These are phyloP conservation scores for Oreonectes daqikongensis DNA, from an alignment of 2,797 vertebrate genomes.

Conservation along the genomic window DNA sequence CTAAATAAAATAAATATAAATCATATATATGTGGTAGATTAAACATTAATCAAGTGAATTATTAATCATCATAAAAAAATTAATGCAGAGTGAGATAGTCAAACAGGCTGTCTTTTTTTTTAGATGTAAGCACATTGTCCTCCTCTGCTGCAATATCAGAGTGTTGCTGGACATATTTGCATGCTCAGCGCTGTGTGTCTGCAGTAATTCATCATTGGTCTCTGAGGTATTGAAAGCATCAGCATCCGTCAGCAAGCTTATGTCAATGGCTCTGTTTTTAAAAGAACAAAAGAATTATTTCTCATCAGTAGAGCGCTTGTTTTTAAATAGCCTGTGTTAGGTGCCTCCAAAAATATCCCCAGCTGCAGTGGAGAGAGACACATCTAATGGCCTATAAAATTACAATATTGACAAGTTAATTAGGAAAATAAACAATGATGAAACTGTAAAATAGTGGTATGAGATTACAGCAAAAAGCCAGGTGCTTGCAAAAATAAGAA, in stretches of 20 bases:
- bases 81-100: constrained; percentile 75
- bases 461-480: constrained; percentile 14
- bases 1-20: not conserved
- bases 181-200: constrained; percentile 83
- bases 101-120: constrained; percentile 43
- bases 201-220: constrained; percentile 83
- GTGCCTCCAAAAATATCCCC: constrained; percentile 38
- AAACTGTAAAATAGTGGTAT: constrained; percentile 10
- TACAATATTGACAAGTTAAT: constrained; percentile 23
- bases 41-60: constrained; percentile 41
- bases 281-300: constrained; percentile 61
- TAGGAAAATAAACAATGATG: constrained; percentile 25
- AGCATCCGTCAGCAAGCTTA: constrained; percentile 79
- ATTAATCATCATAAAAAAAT: constrained; percentile 45
- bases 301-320: constrained; percentile 54
- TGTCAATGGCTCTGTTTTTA: constrained; percentile 81
- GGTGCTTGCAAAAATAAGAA: not conserved
- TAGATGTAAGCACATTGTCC: constrained; percentile 54
- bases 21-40: not conserved
- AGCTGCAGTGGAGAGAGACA: not conserved
- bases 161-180: constrained; percentile 80
- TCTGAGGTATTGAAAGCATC: constrained; percentile 83
- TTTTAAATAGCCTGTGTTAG: constrained; percentile 44
- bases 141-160: constrained; percentile 67
- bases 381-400: constrained; percentile 21